phyloP scores from a whole-genome alignment of 1,140 invertebrate genomes.

The Calephelis nemesis region DNA sequence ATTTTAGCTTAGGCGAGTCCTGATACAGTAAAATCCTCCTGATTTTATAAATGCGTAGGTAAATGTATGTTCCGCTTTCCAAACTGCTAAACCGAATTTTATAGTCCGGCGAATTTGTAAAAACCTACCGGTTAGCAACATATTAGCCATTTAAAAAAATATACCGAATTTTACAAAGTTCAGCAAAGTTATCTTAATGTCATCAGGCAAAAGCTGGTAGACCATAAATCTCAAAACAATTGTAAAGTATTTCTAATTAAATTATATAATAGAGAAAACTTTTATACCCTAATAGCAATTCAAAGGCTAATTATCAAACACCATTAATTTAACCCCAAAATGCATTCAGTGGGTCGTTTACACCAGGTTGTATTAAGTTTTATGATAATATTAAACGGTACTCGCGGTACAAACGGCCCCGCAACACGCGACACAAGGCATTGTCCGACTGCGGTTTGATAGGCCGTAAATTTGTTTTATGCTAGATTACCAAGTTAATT shows the following conservation, averaged over 20 bases:
- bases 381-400: conserved; percentile 28
- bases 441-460: conserved; percentile 24
- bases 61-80: too few relatives aligned
- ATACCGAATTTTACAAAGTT: too few relatives aligned
- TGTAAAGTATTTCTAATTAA: background rate
- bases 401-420: conserved; percentile 17
- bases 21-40: too few relatives aligned
- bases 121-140: too few relatives aligned
- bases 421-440: conserved; percentile 23
- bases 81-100: too few relatives aligned
- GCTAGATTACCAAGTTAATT: conserved; percentile 31
- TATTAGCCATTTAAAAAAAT: too few relatives aligned
- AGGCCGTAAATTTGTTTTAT: conserved; percentile 30
- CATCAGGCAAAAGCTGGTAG: too few relatives aligned
- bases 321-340: conserved; percentile 17
- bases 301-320: conserved; percentile 10
- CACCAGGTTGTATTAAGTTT: conserved; percentile 23
- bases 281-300: conserved; percentile 5
- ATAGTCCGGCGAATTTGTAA: too few relatives aligned
- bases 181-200: too few relatives aligned
- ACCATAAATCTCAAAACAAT: too few relatives aligned
- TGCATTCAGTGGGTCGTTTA: conserved; percentile 24
- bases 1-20: too few relatives aligned
- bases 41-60: too few relatives aligned
- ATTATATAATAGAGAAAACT: background rate